Conservation (phyloP, 2,797 vertebrate species). For the Australoheros facetus region DNA sequence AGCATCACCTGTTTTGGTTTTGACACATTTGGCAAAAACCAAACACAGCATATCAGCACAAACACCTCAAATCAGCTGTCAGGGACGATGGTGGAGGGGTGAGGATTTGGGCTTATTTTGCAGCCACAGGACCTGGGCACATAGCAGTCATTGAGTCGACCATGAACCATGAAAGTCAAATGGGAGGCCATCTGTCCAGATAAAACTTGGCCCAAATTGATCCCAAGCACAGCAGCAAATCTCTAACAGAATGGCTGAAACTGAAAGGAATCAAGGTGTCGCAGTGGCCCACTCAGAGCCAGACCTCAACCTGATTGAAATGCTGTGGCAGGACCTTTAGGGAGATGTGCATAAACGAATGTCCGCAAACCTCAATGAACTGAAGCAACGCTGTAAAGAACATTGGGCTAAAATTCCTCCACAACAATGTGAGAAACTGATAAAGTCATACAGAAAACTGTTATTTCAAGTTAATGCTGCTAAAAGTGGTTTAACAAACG, state of each 20-base stretch:
- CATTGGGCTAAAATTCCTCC: neutral
- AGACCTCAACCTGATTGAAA: neutral
- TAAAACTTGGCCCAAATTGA: neutral
- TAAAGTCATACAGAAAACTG: too few species aligned
- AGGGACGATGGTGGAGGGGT: neutral
- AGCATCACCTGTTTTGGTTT: too few species aligned
- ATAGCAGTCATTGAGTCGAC: neutral
- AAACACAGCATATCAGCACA: neutral
- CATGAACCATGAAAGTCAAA: neutral
- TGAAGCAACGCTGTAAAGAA: neutral
- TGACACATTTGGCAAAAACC: neutral
- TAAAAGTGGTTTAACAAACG: neutral
- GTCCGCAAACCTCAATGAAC: neutral
- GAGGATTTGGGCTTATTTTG: neutral
- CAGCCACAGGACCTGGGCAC: neutral
- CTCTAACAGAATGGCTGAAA: neutral
- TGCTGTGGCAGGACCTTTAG: too few species aligned
- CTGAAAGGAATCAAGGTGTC: neutral
- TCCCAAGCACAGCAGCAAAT: neutral
- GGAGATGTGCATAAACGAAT: neutral
- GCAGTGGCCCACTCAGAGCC: neutral
- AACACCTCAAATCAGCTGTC: neutral
- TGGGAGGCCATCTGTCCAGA: neutral
- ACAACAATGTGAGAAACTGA: neutral
- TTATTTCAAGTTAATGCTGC: too few species aligned